Evolutionary conservation across 2,797 vertebrate genomes (phyloP), one percentile per base, ranked within the genome.

Genomic region (Halcyon smyrnensis): DNA sequence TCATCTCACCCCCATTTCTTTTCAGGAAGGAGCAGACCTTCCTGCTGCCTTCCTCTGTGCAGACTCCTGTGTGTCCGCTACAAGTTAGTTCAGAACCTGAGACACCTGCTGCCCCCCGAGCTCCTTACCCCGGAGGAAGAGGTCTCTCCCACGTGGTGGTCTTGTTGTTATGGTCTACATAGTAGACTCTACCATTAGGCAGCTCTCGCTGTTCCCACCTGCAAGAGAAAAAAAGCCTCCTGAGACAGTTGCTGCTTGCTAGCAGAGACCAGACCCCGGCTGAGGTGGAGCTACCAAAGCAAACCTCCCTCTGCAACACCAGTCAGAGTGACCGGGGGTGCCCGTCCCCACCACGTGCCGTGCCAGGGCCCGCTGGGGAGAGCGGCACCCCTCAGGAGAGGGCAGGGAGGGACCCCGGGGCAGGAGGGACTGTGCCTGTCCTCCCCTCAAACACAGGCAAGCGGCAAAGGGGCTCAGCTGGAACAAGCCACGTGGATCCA

Each of bases 141-240:
- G 99, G 99, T 90, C 99, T 98, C 97, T 99, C 99, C 99, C 99
- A 99, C 63, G 99, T 99, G 70, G 99, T 99, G 91, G 99, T 99
- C 98, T 99, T 99, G 95, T 99, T 99, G 97, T 99, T 99, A 97
- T 99, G 99, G 97, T 99, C 99, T 10, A 99, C 99, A 67, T 99
- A 99, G 97, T 99, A 99, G 68, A 99, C 98, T 93, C 99, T 98
- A 51, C 99, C 99, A 14, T 99, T 99, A 39, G 99, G 99, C 93
- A 99, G 97, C 96, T 99, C 98, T 89, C 99, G 98, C 97, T 99
- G 99, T 85, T 99, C 99, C 99, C 99, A 99, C 92, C 99, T 99
- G 96, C 51, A 97, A 96, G 89, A 94, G 91, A 80, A 94, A 95
- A 63, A 30, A 96, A 8, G 53, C 11, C n/a, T 30, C 54, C 28